These are phyloP conservation scores for Hetaerina titia DNA, from an alignment of 2,888 invertebrate genomes.

Conservation along the genomic window DNA sequence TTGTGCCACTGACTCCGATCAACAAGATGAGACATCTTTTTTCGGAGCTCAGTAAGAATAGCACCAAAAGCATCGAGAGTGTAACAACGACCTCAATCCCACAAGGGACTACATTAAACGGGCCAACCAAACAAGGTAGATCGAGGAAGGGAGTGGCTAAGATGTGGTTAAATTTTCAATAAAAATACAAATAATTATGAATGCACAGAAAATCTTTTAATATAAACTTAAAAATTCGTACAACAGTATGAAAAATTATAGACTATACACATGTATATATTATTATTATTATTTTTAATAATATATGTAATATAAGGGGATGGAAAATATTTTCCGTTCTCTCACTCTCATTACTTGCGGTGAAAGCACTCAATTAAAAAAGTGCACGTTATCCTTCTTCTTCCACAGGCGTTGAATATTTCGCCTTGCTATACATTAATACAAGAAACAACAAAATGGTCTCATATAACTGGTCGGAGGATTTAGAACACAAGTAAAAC, in stretches of 20 bases:
- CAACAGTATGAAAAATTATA: slow-evolving; percentile 93
- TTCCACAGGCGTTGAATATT: slow-evolving; percentile 45
- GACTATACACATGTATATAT: slow-evolving; percentile 82
- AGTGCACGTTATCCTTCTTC: slow-evolving; percentile 56
- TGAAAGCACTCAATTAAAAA: slow-evolving; percentile 61
- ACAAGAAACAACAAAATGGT: slow-evolving; percentile 50
- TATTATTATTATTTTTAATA: slow-evolving; percentile 70
- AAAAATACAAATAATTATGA: slow-evolving; percentile 75
- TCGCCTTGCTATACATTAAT: slow-evolving; percentile 52
- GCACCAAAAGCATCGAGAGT: neutral
- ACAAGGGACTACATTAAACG: neutral
- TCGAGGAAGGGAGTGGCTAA: neutral
- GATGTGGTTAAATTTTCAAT: slow-evolving; percentile 6
- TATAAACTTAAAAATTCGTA: slow-evolving; percentile 92
- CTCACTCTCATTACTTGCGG: slow-evolving; percentile 76
- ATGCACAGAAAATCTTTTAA: slow-evolving; percentile 90
- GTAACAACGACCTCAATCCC: neutral
- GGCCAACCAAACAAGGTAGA: neutral
- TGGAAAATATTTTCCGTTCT: slow-evolving; percentile 83
- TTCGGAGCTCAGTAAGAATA: neutral
- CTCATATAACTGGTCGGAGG: slow-evolving; percentile 54
- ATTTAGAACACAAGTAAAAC: slow-evolving; percentile 46
- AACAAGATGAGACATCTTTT: neutral
- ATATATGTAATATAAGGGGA: slow-evolving; percentile 82
- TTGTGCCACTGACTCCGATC: neutral